Evolutionary conservation across 35 echinoderm and acorn worm genomes (phyloP).

Genomic region (Amphiura filiformis): DNA sequence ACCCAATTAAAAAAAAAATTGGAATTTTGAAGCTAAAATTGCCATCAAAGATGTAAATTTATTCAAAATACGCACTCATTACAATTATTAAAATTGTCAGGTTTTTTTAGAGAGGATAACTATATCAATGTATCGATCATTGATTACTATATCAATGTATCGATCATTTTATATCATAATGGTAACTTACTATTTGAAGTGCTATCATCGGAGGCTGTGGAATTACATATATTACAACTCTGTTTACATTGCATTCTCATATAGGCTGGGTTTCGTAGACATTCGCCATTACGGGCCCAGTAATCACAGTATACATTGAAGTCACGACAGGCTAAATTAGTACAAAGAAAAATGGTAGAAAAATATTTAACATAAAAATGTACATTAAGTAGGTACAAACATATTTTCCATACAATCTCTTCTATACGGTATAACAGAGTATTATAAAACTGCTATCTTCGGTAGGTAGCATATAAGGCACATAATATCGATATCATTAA

Average conservation of each 20-base stretch:
- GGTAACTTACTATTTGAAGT: background rate
- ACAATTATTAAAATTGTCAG: too few species aligned
- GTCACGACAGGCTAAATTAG: conserved; percentile 13
- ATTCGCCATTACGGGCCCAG: conserved; percentile 38
- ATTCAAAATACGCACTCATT: too few species aligned
- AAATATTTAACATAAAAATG: background rate
- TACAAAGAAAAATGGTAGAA: background rate
- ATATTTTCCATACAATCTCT: background rate
- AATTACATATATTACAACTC: conserved; percentile 18
- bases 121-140: too few species aligned
- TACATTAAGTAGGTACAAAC: background rate
- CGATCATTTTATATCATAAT: too few species aligned
- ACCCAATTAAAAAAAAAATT: too few species aligned
- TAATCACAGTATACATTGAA: conserved; percentile 35
- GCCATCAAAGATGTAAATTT: too few species aligned
- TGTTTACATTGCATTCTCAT: conserved; percentile 29
- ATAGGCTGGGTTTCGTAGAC: conserved; percentile 25
- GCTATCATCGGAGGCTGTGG: background rate
- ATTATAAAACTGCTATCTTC: background rate
- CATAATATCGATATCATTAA: background rate
- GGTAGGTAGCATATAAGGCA: background rate
- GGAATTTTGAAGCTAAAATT: too few species aligned
- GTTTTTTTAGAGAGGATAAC: too few species aligned
- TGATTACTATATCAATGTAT: too few species aligned
- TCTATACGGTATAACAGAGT: too few species aligned